phyloP scores from a whole-genome alignment of 2,113 vertebrate genomes.

The Osmerus eperlanus region DNA sequence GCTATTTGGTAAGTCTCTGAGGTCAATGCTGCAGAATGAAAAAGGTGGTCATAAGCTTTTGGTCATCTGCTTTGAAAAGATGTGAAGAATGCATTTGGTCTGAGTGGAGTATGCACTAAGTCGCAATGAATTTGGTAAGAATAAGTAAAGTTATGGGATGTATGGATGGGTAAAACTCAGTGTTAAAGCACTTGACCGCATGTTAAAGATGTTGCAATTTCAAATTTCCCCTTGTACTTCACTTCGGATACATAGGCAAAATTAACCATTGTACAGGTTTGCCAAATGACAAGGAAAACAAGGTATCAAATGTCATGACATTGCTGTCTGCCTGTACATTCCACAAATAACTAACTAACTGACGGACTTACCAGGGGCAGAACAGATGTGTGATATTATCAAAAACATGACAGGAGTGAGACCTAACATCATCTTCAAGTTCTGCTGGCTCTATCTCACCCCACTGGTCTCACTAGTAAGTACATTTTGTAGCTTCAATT shows the following conservation, averaged over 20 bases:
- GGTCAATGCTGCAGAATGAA: neutral
- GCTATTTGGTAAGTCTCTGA: slow-evolving; percentile 63
- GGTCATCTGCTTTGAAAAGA: neutral
- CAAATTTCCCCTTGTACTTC: too few species aligned
- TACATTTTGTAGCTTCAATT: neutral
- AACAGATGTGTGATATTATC: slow-evolving; percentile 57
- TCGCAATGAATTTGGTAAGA: too few species aligned
- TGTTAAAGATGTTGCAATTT: too few species aligned
- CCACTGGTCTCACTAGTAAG: slow-evolving; percentile 68
- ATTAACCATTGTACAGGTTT: too few species aligned
- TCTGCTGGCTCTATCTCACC: slow-evolving; percentile 73
- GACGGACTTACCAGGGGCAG: slow-evolving; percentile 47
- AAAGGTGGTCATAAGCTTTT: neutral
- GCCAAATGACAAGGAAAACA: too few species aligned
- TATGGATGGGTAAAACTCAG: too few species aligned
- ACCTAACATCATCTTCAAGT: slow-evolving; percentile 57
- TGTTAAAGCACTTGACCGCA: too few species aligned
- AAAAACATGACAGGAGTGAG: slow-evolving; percentile 67
- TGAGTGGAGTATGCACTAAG: neutral
- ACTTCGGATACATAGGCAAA: too few species aligned
- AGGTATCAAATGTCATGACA: neutral
- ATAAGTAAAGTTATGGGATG: too few species aligned
- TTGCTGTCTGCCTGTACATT: neutral
- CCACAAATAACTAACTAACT: neutral
- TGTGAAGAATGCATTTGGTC: neutral